A percentile compares a stretch with the other conserved stretches of the same genome.
Evolutionary conservation across 1,140 invertebrate genomes (phyloP).

Genomic region (Rhysida immarginata): DNA sequence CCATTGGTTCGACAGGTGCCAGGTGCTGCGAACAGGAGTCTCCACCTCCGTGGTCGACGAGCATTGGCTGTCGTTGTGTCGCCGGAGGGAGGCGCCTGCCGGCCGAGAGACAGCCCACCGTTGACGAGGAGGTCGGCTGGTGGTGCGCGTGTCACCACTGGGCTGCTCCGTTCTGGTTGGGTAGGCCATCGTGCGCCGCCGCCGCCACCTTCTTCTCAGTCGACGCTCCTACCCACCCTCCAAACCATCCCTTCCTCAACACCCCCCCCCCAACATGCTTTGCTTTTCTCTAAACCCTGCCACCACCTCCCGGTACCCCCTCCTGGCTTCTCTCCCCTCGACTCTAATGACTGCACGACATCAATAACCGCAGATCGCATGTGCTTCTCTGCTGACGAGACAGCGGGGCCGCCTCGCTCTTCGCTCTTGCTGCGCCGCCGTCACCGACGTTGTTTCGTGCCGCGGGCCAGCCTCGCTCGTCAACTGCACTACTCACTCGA

Average conservation of each 20-base stretch:
- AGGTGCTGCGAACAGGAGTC: neutral
- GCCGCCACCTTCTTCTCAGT: neutral
- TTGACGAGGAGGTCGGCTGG: neutral
- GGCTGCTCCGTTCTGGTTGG: neutral
- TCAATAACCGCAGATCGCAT: too few species aligned
- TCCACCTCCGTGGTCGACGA: constrained; percentile 1
- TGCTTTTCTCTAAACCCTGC: too few species aligned
- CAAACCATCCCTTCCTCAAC: neutral
- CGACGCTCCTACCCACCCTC: neutral
- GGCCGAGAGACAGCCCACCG: neutral
- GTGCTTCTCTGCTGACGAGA: neutral
- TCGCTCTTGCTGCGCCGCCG: neutral
- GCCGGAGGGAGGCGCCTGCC: constrained; percentile 3
- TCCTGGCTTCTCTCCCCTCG: too few species aligned
- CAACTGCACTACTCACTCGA: neutral
- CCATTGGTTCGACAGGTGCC: constrained; percentile 9
- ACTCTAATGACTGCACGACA: neutral
- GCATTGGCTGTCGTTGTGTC: constrained; percentile 6
- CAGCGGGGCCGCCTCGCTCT: neutral
- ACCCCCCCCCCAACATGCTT: neutral
- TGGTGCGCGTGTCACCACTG: neutral
- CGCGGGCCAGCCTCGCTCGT: neutral
- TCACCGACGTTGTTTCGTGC: neutral
- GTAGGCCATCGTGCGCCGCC: neutral
- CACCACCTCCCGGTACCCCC: too few species aligned